Base-by-base conservation (phyloP, 2,113 vertebrate genomes). In the Sinosuthora webbiana region DNA sequence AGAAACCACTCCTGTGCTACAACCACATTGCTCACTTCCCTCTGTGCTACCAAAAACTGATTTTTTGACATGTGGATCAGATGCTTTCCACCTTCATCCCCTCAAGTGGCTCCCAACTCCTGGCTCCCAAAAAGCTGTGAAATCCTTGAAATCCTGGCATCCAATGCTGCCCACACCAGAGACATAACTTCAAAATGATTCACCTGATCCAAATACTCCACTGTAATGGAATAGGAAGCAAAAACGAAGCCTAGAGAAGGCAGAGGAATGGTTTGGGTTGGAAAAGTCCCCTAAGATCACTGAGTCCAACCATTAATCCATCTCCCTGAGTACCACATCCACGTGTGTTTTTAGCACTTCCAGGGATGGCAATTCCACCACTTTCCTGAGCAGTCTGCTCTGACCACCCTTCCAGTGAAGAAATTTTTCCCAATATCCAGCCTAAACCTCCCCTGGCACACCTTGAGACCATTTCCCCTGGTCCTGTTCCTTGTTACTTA, bases 21-120 rank as follows among this genome's bases (percentile, higher is more conserved):
- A 81, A 14, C 9, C 3, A 0, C 21, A 9, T 5, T 1, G 0
- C 24, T 75, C 45, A 31, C 24, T 44, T 68, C 47, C 44, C 31
- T 71, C 35, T 73, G 20, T 17, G 31, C 23, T 39, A 30, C 25
- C 31, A 75, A 71, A 75, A 79, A 6, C 4, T 10, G 24, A 41
- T 45, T 47, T 37, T 67, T 68, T 67, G 52, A 52, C 7, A 16
- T 2, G 9, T 24, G 24, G 30, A 63, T 68, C 56, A 44, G 64
- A 16, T 20, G 3, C 2, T 71, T 83, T 41, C 28, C 16, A 12
- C 31, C 33, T 68, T 64, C 44, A 60, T 39, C 21, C 35, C 47
- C 41, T 39, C n/a, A 19, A 78, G 64, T 33, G 35, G 39, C 23
- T 67, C 33, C 35, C 16, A 70, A 12, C 22, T 65, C 21, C 35